These are phyloP conservation scores for Enteromius radiatus DNA, from an alignment of 2,797 vertebrate genomes.

Conservation along the genomic window DNA sequence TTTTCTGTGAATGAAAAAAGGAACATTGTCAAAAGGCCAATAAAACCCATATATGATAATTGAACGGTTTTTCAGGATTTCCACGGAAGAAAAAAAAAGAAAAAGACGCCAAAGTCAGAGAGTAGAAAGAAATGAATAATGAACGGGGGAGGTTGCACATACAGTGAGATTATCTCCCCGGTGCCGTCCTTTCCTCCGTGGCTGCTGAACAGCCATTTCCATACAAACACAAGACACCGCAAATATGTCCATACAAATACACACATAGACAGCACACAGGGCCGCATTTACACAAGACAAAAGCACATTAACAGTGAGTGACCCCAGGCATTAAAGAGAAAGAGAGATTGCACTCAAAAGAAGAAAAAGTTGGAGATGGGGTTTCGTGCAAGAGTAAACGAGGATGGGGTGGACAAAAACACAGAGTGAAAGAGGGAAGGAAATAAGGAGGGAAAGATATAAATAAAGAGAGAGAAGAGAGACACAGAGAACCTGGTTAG, in stretches of 20 bases:
- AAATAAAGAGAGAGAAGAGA: constrained; percentile 61
- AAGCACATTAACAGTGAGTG: constrained; percentile 56
- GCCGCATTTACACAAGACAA: constrained; percentile 52
- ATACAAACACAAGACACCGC: constrained; percentile 53
- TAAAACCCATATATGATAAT: background rate
- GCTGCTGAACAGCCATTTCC: constrained; percentile 78
- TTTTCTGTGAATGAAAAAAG: background rate
- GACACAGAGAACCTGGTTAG: constrained; percentile 74
- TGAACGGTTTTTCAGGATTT: background rate
- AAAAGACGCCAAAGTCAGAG: background rate
- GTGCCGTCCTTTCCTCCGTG: constrained; percentile 92
- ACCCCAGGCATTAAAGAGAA: constrained; percentile 40
- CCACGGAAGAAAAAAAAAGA: too few relatives aligned
- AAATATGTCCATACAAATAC: constrained; percentile 66
- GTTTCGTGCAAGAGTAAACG: constrained; percentile 11
- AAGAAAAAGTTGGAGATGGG: background rate
- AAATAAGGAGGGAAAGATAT: constrained; percentile 37
- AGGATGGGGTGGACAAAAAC: constrained; percentile 13
- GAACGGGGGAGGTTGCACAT: constrained; percentile 73
- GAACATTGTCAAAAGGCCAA: background rate
- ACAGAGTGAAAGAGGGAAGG: constrained; percentile 29
- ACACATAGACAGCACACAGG: constrained; percentile 52
- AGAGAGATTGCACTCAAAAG: constrained; percentile 31
- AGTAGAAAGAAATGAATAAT: background rate
- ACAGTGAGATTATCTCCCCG: constrained; percentile 94